These are phyloP conservation scores for Scolopax mira DNA, from an alignment of 2,113 vertebrate genomes.

Conservation along the genomic window DNA sequence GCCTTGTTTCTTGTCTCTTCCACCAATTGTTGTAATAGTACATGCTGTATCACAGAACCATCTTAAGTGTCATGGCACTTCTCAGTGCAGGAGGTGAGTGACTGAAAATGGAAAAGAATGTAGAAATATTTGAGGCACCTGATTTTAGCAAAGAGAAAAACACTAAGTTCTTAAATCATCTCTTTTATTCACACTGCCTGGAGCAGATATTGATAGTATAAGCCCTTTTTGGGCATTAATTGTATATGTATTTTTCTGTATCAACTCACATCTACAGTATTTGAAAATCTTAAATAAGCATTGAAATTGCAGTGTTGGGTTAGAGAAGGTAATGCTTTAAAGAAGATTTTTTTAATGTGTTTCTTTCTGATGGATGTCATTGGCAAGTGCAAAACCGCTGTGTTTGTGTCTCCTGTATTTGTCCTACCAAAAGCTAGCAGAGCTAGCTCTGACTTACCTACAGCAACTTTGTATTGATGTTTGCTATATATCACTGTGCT, in stretches of 20 bases:
- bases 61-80: not conserved
- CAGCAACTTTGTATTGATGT: not conserved
- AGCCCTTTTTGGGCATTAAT: not conserved
- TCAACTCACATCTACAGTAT: not conserved
- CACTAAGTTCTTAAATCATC: not conserved
- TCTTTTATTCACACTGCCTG: not conserved
- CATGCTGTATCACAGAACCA: not conserved
- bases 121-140: not conserved
- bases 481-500: not conserved
- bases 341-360: not conserved
- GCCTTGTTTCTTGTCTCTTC: not conserved
- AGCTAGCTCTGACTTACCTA: not conserved
- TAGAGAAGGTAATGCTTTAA: not conserved
- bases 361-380: not conserved
- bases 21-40: not conserved
- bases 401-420: not conserved
- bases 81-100: not conserved
- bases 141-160: not conserved
- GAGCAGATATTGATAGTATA: not conserved
- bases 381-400: not conserved
- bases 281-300: not conserved
- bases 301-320: not conserved
- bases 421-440: not conserved
- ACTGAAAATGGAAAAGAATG: not conserved
- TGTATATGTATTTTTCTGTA: not conserved